Conservation (phyloP, 2,113 vertebrate species). For the Apodemus sylvaticus region DNA sequence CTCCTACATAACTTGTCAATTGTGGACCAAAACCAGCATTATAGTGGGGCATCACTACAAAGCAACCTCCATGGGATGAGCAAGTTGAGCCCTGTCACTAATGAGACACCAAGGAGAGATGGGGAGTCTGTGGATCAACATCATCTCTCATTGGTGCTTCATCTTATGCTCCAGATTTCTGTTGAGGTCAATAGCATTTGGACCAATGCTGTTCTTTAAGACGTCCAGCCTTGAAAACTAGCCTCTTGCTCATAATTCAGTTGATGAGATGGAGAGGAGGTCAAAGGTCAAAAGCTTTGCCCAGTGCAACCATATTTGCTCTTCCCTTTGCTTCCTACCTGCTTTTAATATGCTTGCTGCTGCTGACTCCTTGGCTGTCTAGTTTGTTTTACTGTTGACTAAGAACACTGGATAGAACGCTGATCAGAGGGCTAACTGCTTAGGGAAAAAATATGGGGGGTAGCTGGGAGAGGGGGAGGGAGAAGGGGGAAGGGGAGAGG, state of each 20-base stretch:
- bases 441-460: not conserved
- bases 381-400: not conserved
- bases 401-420: not conserved
- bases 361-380: not conserved
- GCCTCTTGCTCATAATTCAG: not conserved
- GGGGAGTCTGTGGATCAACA: not conserved
- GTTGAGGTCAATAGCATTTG: not conserved
- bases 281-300: not conserved
- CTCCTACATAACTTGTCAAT: not conserved
- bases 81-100: not conserved
- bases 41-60: not conserved
- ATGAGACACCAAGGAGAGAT: not conserved
- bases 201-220: not conserved
- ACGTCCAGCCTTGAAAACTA: not conserved
- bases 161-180: not conserved
- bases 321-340: not conserved
- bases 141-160: not conserved
- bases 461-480: not conserved
- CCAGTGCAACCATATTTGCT: not conserved
- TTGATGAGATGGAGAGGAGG: not conserved
- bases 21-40: not conserved
- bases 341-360: not conserved
- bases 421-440: not conserved
- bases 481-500: no score
- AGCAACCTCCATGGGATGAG: not conserved